Conservation (phyloP, 2,797 vertebrate genomes). For the Pterois miles region DNA sequence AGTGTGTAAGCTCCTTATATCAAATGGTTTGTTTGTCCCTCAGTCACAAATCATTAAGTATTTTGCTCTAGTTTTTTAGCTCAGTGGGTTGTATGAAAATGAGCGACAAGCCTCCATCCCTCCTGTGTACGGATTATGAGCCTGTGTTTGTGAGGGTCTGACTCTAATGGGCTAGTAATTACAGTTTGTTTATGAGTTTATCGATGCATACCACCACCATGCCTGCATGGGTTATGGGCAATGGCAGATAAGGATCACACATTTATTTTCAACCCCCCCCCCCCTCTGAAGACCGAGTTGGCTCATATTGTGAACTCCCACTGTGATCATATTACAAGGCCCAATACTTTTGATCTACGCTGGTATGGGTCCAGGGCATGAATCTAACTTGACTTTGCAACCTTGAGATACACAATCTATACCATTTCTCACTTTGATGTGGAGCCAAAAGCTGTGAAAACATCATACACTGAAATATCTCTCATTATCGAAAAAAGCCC, state of each 20-base stretch:
- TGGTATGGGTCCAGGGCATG: constrained; percentile 59
- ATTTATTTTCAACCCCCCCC: constrained; percentile 58
- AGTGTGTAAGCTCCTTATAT: constrained; percentile 79
- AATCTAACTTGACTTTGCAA: constrained; percentile 68
- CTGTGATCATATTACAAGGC: constrained; percentile 76
- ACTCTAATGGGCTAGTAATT: constrained; percentile 84
- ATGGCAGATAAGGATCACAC: constrained; percentile 76
- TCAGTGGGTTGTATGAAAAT: constrained; percentile 78
- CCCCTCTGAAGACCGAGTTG: constrained; percentile 58
- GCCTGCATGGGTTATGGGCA: constrained; percentile 75
- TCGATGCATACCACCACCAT: constrained; percentile 80
- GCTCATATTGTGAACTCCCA: constrained; percentile 75
- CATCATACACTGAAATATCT: constrained; percentile 24
- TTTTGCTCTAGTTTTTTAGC: constrained; percentile 75
- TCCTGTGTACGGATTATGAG: constrained; percentile 81
- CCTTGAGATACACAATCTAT: constrained; percentile 56
- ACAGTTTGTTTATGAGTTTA: constrained; percentile 85
- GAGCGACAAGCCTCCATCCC: constrained; percentile 76
- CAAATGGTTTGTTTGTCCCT: constrained; percentile 77
- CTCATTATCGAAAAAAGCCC: constrained; percentile 51
- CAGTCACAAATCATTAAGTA: constrained; percentile 81
- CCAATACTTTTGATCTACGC: constrained; percentile 74
- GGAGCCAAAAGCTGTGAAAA: constrained; percentile 43
- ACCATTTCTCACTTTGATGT: constrained; percentile 66
- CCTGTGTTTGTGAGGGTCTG: constrained; percentile 76